Evolutionary conservation across 2,113 vertebrate genomes (phyloP), one percentile per base, ranked within the genome.

Genomic region (Cervus canadensis): DNA sequence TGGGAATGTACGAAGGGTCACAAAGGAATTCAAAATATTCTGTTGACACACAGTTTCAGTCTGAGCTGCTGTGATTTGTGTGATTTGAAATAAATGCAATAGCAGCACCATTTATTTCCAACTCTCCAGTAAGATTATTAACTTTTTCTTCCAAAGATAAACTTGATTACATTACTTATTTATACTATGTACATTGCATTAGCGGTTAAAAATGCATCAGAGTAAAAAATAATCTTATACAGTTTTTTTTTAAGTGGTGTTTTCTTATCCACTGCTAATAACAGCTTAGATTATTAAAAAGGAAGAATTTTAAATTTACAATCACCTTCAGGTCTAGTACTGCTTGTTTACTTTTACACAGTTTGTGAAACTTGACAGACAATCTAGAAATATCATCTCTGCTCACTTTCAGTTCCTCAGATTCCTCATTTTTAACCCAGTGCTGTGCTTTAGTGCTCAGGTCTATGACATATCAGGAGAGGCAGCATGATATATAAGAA

Each of bases 131-230:
- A 96, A 87, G 78, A 96, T 98, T 98, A 97, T 97, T 97, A 98
- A 97, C 98, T 98, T 98, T 98, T 98, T 96, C 95, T 96, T 98
- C 83, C 89, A 88, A 96, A 97, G 96, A 98, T 97, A 98, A 97
- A 98, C 97, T 96, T 98, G 97, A 97, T 98, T 97, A 84, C 97
- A 98, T 98, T 98, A 98, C 96, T 98, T 97, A 98, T 98, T 98
- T 98, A 98, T 98, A 94, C 98, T 98, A 97, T 97, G 97, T 97
- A 97, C 97, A 97, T 98, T 95, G 79, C 97, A 98, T 98, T 97
- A 98, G 89, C 78, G 40, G 56, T 94, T 60, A 95, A 95, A 97
- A 97, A 97, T 91, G 48, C 88, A 97, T 90, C 93, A 56, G 48
- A 48, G 81, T 92, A 45, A 95, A 97, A 95, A 91, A 96, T 97